Base-by-base conservation (phyloP, 1,140 invertebrate species). In the Prorops nasuta region DNA sequence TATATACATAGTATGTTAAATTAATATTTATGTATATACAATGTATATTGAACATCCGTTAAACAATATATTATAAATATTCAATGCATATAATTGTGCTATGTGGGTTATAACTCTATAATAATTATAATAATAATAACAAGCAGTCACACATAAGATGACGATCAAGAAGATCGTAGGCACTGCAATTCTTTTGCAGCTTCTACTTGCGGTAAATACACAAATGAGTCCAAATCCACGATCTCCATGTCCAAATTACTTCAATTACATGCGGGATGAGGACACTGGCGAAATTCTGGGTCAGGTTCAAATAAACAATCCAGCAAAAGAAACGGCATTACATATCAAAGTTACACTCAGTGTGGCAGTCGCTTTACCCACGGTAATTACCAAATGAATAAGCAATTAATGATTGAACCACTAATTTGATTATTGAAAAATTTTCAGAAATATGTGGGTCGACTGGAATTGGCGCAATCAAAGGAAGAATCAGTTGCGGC, bases 161-260 rank as follows among this genome's bases (percentile, higher is more conserved):
- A n/a, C n/a, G n/a, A n/a, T n/a, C n/a, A n/a, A n/a, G n/a, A n/a
- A n/a, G n/a, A n/a, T n/a, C n/a, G n/a, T n/a, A n/a, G n/a, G n/a
- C n/a, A n/a, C n/a, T n/a, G n/a, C n/a, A n/a, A n/a, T n/a, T n/a
- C n/a, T n/a, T n/a, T n/a, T n/a, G n/a, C n/a, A n/a, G n/a, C n/a
- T n/a, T n/a, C n/a, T n/a, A n/a, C n/a, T n/a, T n/a, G n/a, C n/a
- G n/a, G n/a, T n/a, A n/a, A n/a, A n/a, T n/a, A n/a, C n/a, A n/a
- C n/a, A n/a, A n/a, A n/a, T n/a, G n/a, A n/a, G n/a, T n/a, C n/a
- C n/a, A n/a, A n/a, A n/a, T n/a, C n/a, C n/a, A n/a, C n/a, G n/a
- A n/a, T n/a, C 70, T 6, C 74, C 77, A 1, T 79, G 76, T 61
- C 71, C 77, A 15, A 39, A 70, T n/a, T 66, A 73, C 9, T 79